Evolutionary conservation across 2,888 invertebrate genomes (phyloP).

Genomic region (Elmis aenea): DNA sequence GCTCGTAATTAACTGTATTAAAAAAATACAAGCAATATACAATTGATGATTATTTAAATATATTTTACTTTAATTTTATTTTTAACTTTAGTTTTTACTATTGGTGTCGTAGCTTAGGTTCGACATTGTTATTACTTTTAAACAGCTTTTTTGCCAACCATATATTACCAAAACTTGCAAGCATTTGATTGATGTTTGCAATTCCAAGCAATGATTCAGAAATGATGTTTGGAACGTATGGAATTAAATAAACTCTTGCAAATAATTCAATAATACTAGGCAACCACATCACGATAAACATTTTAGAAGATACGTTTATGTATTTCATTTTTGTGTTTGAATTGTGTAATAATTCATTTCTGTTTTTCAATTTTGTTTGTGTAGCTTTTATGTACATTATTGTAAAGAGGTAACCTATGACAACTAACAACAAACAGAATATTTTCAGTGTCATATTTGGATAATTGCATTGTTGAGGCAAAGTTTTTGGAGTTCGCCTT

Average conservation of each 20-base stretch:
- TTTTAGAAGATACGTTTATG: constrained; percentile 27
- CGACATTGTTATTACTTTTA: too few species aligned
- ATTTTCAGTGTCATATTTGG: not conserved
- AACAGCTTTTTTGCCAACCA: constrained; percentile 23
- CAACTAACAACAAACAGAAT: not conserved
- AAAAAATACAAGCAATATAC: too few species aligned
- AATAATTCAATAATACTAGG: constrained; percentile 37
- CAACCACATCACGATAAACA: constrained; percentile 37
- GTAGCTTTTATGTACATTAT: not conserved
- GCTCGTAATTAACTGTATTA: too few species aligned
- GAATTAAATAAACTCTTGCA: constrained; percentile 32
- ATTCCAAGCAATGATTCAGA: constrained; percentile 33
- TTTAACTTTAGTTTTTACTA: too few species aligned
- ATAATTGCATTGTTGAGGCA: not conserved
- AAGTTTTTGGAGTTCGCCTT: not conserved
- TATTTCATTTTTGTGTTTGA: constrained; percentile 21
- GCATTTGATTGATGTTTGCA: constrained; percentile 31
- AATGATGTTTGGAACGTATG: constrained; percentile 27
- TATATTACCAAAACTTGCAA: constrained; percentile 26
- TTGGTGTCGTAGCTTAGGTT: too few species aligned
- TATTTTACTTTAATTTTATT: too few species aligned
- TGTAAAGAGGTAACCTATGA: not conserved
- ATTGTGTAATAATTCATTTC: constrained; percentile 3
- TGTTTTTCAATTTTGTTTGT: constrained; percentile 6
- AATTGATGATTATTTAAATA: too few species aligned